phyloP scores from a whole-genome alignment of 2,113 vertebrate species.

The Grus americana region DNA sequence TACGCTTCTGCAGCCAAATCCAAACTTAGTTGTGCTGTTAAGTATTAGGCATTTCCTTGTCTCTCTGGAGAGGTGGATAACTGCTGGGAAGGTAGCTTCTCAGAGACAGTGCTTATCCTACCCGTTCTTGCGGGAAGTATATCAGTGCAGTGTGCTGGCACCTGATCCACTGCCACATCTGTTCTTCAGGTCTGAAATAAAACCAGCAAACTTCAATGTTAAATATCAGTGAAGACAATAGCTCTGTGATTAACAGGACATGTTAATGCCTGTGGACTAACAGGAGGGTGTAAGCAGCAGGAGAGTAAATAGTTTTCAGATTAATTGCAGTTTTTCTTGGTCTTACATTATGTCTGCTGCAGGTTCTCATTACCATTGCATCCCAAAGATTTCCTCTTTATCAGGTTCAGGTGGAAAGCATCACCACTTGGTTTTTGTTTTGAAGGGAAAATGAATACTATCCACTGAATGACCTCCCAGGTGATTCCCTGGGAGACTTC shows the following conservation, averaged over 20 bases:
- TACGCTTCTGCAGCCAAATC: neutral
- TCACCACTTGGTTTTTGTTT: neutral
- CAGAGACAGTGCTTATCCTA: fast-evolving
- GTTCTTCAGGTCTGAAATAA: conserved; percentile 6
- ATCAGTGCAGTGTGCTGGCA: neutral
- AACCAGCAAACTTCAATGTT: neutral
- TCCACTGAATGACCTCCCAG: neutral
- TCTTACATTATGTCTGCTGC: neutral
- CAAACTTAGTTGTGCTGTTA: neutral
- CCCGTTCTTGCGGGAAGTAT: neutral
- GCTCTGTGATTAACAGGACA: neutral
- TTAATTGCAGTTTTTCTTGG: neutral
- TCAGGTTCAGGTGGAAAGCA: neutral
- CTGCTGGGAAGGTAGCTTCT: neutral
- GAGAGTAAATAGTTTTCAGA: neutral
- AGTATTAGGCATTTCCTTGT: fast-evolving
- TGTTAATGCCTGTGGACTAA: neutral
- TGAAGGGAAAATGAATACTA: neutral
- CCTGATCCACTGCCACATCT: neutral
- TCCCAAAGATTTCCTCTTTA: neutral
- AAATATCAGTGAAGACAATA: neutral
- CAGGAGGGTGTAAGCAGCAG: neutral
- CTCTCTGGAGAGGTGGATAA: neutral
- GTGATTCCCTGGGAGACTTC: neutral
- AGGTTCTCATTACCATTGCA: neutral